Base-by-base conservation (phyloP, 30 jellyfish, hydroid and myxozoan species). In the Cassiopea andromeda region DNA sequence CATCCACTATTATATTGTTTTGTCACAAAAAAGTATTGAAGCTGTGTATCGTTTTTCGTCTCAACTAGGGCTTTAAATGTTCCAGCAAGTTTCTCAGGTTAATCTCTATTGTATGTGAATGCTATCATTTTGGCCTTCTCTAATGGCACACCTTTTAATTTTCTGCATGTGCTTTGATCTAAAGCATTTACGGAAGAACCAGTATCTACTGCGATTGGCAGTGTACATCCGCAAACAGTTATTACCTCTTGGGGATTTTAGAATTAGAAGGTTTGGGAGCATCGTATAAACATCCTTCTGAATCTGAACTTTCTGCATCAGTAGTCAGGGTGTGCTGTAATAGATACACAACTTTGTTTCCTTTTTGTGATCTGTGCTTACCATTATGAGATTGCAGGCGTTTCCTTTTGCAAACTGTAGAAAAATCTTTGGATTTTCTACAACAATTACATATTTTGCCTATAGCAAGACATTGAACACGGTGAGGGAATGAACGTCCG, bases 361-460 rank as follows among this genome's bases (percentile, higher is more conserved):
- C 64, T 54, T 54, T 54, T 60, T 77, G 17, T 10, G 43, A 16
- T 3, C 70, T 77, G 70, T 44, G n/a, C 16, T 80, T 45, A 10
- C 13, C 58, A 38, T 57, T 77, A 75, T n/a, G 46, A 58, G 2
- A n/a, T 44, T 60, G 59, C 5, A 44, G 60, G 59, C 81, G 15
- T 80, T 80, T 80, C 44, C 67, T 27, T 80, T 50, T 80, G 59
- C 89, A 80, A 46, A 50, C 68, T 59, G 50, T 80, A 15, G 89
- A 57, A 59, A 80, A 80, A 57, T 80, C 50, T 15, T 80, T 57
- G 60, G n/a, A 1, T 80, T 57, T 80, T 1, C 89, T 81, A 57
- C 89, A 80, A 54, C 44, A 49, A 76, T 60, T 61, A 68, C 89
- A 80, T 38, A 49, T 19, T 66, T 80, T 80, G 43, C 89, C 89